Base-by-base conservation (phyloP, 2,113 vertebrate genomes). In the Felis chaus region DNA sequence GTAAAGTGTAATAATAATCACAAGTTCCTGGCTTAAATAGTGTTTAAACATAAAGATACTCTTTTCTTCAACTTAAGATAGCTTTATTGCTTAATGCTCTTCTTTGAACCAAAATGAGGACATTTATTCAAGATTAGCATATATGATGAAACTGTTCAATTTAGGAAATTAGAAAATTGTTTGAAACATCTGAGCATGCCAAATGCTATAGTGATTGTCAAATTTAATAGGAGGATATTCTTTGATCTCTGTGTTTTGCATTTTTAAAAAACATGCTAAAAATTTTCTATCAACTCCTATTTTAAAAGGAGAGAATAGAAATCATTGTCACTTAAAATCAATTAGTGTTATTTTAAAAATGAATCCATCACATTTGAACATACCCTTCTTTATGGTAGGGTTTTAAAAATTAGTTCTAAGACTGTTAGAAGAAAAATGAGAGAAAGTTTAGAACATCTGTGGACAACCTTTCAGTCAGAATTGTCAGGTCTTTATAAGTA, bases 61-160 rank as follows among this genome's bases (percentile, higher is more conserved):
- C 71, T 76, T 81, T 71, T 89, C 76, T 95, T 89, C 6, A 73
- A 4, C 16, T 81, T 29, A 31, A 78, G 11, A 13, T 50, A 89
- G 45, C 48, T 96, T 96, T 82, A 66, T 86, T 89, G 55, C 29
- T 95, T 94, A 76, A 76, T 76, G 31, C 76, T 94, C 87, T 94
- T 80, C 80, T 94, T 93, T 83, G 91, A 92, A 69, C 39, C 39
- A 55, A 95, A 86, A 84, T 83, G 71, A 96, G 45, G 80, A 61
- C 65, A 33, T 83, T 90, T 89, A 63, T 88, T 84, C 48, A 83
- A 76, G 69, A 88, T 95, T 91, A 87, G 48, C n/a, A 3, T 84
- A 74, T 4, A 57, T 92, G 50, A 57, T 81, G 41, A 63, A 89
- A 13, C 11, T 48, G 50, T 25, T 79, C 29, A 83, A 16, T 71